Evolutionary conservation across 2,797 vertebrate species (phyloP), one percentile per base, ranked within the genome.

Genomic region (Chromobotia macracanthus): DNA sequence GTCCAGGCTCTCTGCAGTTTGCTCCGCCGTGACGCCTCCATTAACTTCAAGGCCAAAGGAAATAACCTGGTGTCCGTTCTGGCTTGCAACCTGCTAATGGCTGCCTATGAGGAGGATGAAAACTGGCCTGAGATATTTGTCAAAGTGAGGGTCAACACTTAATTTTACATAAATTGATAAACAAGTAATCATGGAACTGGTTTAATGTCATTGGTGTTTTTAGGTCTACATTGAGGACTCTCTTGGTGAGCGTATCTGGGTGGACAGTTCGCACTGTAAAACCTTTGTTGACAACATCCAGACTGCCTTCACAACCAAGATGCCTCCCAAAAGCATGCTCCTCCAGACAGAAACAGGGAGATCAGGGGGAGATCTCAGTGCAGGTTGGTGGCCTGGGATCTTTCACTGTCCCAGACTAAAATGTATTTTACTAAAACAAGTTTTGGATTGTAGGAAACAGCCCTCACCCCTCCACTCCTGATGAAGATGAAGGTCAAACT

Each of bases 41-140:
- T 99, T 87, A 99, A 97, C 89, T 99, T 99, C 86, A 99, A 99
- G 89, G 96, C 98, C 64, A 99, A 99, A 88, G 98, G 97, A 9
- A 99, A 99, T 80, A 98, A 96, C 84, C 92, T 99, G 0, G 98
- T 99, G 67, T 98, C 97, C 0, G 97, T 99, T 80, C 89, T 99
- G 60, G 95, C 97, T 11, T 98, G 97, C 79, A 99, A 96, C 87
- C 93, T 99, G 21, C 94, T 99, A 77, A 99, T 99, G 98, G 97
- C 98, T 0, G 97, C 98, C 0, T 99, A 99, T 0, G 98, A 99
- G 84, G 98, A 99, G 78, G 98, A 99, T 0, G 98, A 99, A 86
- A 99, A 99, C 92, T 99, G 98, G 98, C 98, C 98, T 0, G 97
- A 99, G 89, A 98, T 99, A 83, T 99, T 99, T 80, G 97, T 99